phyloP scores from a whole-genome alignment of 2,113 vertebrate species.

The Jacana jacana region DNA sequence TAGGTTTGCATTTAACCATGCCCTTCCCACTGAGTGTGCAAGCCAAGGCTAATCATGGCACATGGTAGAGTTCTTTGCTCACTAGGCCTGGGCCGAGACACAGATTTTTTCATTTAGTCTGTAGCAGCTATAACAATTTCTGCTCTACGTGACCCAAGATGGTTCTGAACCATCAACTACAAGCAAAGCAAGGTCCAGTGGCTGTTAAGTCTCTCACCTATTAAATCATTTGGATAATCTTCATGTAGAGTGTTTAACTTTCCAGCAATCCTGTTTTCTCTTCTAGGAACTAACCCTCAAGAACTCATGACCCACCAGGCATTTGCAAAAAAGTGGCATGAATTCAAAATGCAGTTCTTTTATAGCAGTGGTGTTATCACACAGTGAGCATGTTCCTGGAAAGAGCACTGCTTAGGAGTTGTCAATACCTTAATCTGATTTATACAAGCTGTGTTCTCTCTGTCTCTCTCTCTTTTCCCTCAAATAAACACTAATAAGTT shows the following conservation, averaged over 20 bases:
- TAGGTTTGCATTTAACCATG: background rate
- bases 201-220: background rate
- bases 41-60: background rate
- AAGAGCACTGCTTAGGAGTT: conserved; percentile 36
- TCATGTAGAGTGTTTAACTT: background rate
- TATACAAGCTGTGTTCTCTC: conserved; percentile 4
- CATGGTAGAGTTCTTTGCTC: background rate
- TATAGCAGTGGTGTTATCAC: background rate
- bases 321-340: conserved; percentile 9
- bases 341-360: conserved; percentile 30
- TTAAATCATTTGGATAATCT: background rate
- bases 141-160: background rate
- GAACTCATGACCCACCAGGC: background rate
- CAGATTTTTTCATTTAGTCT: background rate
- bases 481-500: conserved; percentile 30
- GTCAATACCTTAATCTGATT: conserved; percentile 62
- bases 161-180: background rate
- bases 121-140: background rate
- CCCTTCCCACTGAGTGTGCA: background rate
- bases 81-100: background rate
- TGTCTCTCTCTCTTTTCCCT: background rate
- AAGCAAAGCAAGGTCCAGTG: background rate
- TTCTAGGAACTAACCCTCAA: background rate
- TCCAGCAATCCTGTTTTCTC: conserved; percentile 4
- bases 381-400: conserved; percentile 24